phyloP scores from a whole-genome alignment of 2,888 invertebrate genomes.

The Oxyteleia sp. region DNA sequence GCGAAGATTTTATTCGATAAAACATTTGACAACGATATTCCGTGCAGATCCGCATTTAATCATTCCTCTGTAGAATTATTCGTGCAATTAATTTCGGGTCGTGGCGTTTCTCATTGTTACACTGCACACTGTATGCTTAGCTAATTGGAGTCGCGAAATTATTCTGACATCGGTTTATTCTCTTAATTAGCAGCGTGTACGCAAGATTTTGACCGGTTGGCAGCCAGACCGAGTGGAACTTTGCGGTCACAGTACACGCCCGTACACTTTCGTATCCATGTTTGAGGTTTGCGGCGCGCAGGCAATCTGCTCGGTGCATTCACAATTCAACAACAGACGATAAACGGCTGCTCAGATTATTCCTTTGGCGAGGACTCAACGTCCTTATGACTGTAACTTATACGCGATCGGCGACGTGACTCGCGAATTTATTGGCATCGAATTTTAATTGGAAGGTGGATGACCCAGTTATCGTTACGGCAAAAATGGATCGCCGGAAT shows the following conservation, averaged over 20 bases:
- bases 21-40: neutral
- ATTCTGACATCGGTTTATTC: conserved; percentile 34
- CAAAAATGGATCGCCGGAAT: conserved; percentile 26
- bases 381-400: conserved; percentile 39
- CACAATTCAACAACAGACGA: conserved; percentile 59
- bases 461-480: conserved; percentile 51
- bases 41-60: conserved; percentile 15
- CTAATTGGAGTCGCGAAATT: conserved; percentile 40
- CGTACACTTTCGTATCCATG: conserved; percentile 56
- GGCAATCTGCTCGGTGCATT: conserved; percentile 59
- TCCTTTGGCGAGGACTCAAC: conserved; percentile 61
- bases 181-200: conserved; percentile 28
- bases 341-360: conserved; percentile 56
- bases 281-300: conserved; percentile 63
- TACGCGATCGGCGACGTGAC: conserved; percentile 9
- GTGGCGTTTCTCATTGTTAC: conserved; percentile 17
- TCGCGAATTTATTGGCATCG: conserved; percentile 58
- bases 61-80: conserved; percentile 11
- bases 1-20: too few species aligned
- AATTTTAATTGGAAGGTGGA: conserved; percentile 58
- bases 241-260: conserved; percentile 44
- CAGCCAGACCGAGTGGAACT: conserved; percentile 9
- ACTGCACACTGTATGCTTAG: conserved; percentile 19
- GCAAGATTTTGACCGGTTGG: conserved; percentile 43
- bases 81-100: conserved; percentile 24